Conservation (phyloP, 2,113 vertebrate species). For the Cairina moschata region DNA sequence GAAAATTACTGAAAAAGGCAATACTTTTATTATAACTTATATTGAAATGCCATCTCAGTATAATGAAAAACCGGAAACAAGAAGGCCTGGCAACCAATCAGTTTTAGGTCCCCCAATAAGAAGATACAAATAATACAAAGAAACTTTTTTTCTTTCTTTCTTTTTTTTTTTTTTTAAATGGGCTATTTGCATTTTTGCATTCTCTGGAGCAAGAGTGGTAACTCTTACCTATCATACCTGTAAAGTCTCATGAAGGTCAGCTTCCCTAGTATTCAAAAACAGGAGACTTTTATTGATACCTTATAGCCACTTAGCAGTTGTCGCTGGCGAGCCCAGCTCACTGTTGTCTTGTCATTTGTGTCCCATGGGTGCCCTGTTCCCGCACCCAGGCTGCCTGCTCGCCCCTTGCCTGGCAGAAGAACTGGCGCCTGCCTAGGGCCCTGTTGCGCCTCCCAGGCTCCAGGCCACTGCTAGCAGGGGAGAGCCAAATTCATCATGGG, state of each 20-base stretch:
- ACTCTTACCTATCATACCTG: not conserved
- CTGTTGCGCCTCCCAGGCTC: conserved; percentile 70
- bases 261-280: not conserved
- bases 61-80: not conserved
- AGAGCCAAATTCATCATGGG: conserved; percentile 82
- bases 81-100: not conserved
- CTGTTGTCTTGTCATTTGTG: not conserved
- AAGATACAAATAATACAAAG: not conserved
- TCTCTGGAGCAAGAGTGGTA: not conserved
- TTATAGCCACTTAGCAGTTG: not conserved
- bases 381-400: not conserved
- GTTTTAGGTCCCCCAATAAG: not conserved
- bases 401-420: not conserved
- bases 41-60: not conserved
- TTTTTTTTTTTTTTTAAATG: not conserved
- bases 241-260: not conserved
- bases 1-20: not conserved
- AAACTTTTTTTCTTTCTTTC: not conserved
- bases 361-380: not conserved
- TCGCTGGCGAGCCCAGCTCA: not conserved
- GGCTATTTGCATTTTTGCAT: not conserved
- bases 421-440: conserved; percentile 29
- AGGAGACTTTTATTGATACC: not conserved
- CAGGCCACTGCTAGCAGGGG: conserved; percentile 74
- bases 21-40: not conserved